Evolutionary conservation across 2,888 invertebrate species (phyloP), one percentile per base, ranked within the genome.

Genomic region (Aphodius granarius): DNA sequence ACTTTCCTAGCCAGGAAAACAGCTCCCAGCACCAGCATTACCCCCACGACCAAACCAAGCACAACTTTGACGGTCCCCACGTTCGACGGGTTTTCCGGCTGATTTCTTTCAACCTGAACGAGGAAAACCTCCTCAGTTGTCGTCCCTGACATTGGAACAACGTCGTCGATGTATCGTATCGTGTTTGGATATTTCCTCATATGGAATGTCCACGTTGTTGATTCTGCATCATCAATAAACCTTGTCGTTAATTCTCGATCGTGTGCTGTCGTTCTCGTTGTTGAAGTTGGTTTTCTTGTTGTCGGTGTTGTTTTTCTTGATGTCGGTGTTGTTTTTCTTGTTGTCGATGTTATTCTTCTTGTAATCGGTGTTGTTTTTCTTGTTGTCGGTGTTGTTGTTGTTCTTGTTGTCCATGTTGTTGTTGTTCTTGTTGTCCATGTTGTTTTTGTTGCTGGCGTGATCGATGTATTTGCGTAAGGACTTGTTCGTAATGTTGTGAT

Each of bases 121-220:
- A 18, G 16, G 19, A 18, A 65, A 0, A 18, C 65, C 19, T 65
- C 19, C 0, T 65, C 65, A 65, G 19, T 18, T 20, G n/a, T 20
- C 15, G 19, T 73, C 0, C n/a, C 20, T 9, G 78, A 73, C 16
- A 78, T 15, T 13, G 78, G 73, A 9, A 75, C 66, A 43, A 78
- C 75, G 65, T 77, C 75, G 16, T 68, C 21, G 6, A 68, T 68
- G 15, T 68, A 68, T 68, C 21, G 6, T 5, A 68, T 19, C 9
- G 1, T 68, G 17, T 2, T 16, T 63, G 63, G 4, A 63, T 2
- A n/a, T n/a, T n/a, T n/a, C n/a, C n/a, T n/a, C n/a, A n/a, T n/a
- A n/a, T n/a, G n/a, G n/a, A n/a, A n/a, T n/a, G n/a, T n/a, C n/a
- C n/a, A 63, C 2, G 63, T 63, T 3, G 63, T 3, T 63, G 63